Evolutionary conservation across 2,797 vertebrate genomes (phyloP), one percentile per base, ranked within the genome.

Genomic region (Peromyscus eremicus): DNA sequence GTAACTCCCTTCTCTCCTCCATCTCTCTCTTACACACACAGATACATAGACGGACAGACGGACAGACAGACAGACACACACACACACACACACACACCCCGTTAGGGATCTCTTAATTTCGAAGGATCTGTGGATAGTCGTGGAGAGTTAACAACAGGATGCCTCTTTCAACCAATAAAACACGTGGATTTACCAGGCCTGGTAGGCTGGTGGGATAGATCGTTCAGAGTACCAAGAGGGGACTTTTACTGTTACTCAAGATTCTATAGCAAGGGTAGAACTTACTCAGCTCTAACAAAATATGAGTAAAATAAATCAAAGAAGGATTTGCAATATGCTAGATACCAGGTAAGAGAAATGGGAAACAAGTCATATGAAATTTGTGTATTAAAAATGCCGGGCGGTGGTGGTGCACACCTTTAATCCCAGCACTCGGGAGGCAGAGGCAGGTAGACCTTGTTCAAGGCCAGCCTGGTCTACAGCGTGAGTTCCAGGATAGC

Each of bases 241-340:
- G 6, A 29, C 71, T 57, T 92, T 86, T 23, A 49, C 21, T 86
- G 94, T 85, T 86, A 40, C 43, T n/a, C 60, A 81, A 76, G 19
- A 75, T 49, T 9, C 27, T 29, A 0, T 70, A 60, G 14, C 21
- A 81, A 77, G 49, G 7, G 73, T 40, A 80, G 23, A 25, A 77
- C 52, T 86, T 86, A 70, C 17, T 27, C 21, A 49, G 8, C 49
- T 76, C 7, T 37, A 77, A 94, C 64, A 73, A 87, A 66, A 90
- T 91, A 21, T 43, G 32, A 16, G 77, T 29, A 87, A 86, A 55
- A 82, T 68, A 55, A 82, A 71, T 64, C 12, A 82, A 71, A 55
- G 4, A n/a, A 7, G 57, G 37, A 71, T 32, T 82, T 91, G 17
- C 2, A 62, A 46, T 79, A 77, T 2, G 43, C 16, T 70, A 49